Evolutionary conservation across 1,140 invertebrate genomes (phyloP).

Genomic region (Sycophaga agraensis): DNA sequence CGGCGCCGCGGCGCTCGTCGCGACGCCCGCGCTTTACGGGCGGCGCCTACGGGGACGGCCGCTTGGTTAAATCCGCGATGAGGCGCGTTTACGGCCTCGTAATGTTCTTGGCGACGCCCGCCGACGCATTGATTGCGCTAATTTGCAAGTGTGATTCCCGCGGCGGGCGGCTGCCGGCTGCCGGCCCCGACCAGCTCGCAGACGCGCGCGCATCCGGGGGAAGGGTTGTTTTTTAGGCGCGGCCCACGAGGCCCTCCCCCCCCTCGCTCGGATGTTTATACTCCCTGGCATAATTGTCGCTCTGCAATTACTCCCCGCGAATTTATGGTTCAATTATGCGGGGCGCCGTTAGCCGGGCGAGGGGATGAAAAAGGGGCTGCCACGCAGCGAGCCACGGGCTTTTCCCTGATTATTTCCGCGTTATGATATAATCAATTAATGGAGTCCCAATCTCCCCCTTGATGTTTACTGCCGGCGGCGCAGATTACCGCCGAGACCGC

Average conservation of each 20-base stretch:
- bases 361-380: no score
- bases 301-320: constrained; percentile 2
- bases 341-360: background rate
- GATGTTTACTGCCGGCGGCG: no score
- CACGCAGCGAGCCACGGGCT: no score
- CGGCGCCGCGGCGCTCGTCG: no score
- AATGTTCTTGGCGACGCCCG: constrained; percentile 13
- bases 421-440: no score
- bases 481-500: no score
- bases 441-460: no score
- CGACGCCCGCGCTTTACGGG: no score
- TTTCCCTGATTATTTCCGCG: no score
- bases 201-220: background rate
- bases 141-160: constrained; percentile 24
- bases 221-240: constrained; percentile 18
- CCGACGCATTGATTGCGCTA: constrained; percentile 23
- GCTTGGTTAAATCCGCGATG: constrained; percentile 38
- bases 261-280: constrained; percentile 8
- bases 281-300: constrained; percentile 6
- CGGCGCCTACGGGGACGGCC: no score
- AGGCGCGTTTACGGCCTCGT: constrained; percentile 28
- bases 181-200: background rate
- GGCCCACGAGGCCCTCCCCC: no score
- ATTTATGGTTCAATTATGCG: constrained; percentile 11
- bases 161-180: no score